phyloP scores from a whole-genome alignment of 2,797 vertebrate genomes.

The Premnoplex brunnescens region DNA sequence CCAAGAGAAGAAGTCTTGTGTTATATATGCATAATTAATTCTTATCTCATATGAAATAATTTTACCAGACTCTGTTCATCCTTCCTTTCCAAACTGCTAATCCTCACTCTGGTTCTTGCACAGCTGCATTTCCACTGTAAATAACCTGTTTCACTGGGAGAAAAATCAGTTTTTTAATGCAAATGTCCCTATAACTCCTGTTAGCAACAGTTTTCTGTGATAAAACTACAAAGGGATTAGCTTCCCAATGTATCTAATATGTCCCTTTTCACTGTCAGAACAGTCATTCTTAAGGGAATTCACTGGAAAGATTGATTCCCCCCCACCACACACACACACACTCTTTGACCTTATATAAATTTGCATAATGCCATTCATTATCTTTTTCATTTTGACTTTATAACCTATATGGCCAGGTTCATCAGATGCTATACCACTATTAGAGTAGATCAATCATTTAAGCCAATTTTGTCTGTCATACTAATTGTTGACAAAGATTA shows the following conservation, averaged over 20 bases:
- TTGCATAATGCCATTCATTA: neutral
- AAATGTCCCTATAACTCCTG: neutral
- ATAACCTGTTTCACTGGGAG: neutral
- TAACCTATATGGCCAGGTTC: neutral
- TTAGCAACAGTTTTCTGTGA: neutral
- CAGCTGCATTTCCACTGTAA: neutral
- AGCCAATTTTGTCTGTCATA: slow-evolving; percentile 40
- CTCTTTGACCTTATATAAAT: neutral
- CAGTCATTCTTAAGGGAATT: neutral
- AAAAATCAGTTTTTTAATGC: neutral
- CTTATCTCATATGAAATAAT: neutral
- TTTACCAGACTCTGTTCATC: neutral
- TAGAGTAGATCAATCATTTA: slow-evolving; percentile 46
- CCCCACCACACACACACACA: too few species aligned
- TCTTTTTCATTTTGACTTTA: slow-evolving; percentile 2
- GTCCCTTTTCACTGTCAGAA: neutral
- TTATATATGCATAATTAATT: neutral
- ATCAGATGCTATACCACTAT: neutral
- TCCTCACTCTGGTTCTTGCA: neutral
- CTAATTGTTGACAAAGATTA: slow-evolving; percentile 23
- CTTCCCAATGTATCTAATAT: neutral
- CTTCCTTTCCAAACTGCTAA: neutral
- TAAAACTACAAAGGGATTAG: neutral
- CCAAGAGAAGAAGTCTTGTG: neutral
- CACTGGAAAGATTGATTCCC: neutral